Evolutionary conservation across 2,797 vertebrate species (phyloP).

Genomic region (Eurystomus glaucurus): DNA sequence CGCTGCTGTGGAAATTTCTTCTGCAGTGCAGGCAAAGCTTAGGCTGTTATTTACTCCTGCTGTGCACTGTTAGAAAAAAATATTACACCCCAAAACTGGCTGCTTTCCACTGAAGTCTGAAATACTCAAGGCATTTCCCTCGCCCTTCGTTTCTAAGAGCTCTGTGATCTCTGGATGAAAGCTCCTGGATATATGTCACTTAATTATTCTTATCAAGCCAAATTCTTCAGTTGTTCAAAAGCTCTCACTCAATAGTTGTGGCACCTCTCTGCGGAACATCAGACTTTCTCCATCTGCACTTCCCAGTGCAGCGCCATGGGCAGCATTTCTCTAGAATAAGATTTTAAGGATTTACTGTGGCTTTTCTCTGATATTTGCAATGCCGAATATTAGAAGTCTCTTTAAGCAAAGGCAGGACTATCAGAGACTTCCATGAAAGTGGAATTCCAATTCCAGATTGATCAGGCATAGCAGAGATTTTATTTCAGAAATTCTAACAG

Average conservation of each 20-base stretch:
- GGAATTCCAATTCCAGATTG: neutral
- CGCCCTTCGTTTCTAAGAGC: neutral
- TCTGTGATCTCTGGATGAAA: conserved; percentile 27
- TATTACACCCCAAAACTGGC: neutral
- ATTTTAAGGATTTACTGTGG: neutral
- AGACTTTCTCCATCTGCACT: neutral
- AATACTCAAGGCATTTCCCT: neutral
- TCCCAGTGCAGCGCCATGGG: neutral
- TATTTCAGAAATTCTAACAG: neutral
- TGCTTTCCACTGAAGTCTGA: neutral
- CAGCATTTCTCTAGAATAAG: neutral
- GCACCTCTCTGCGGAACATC: conserved; percentile 14
- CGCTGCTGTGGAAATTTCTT: neutral
- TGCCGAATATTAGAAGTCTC: neutral
- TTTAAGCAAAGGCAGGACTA: neutral
- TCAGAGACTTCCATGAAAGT: neutral
- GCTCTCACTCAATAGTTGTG: neutral
- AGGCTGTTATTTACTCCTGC: neutral
- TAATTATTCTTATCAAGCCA: conserved; percentile 15
- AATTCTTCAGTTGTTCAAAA: neutral
- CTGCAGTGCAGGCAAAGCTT: neutral
- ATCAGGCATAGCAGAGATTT: neutral
- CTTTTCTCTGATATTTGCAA: neutral
- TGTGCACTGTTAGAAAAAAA: neutral
- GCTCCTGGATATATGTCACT: neutral